These are phyloP conservation scores for Zygogramma bicolorata DNA, from an alignment of 2,888 invertebrate species.

Conservation along the genomic window DNA sequence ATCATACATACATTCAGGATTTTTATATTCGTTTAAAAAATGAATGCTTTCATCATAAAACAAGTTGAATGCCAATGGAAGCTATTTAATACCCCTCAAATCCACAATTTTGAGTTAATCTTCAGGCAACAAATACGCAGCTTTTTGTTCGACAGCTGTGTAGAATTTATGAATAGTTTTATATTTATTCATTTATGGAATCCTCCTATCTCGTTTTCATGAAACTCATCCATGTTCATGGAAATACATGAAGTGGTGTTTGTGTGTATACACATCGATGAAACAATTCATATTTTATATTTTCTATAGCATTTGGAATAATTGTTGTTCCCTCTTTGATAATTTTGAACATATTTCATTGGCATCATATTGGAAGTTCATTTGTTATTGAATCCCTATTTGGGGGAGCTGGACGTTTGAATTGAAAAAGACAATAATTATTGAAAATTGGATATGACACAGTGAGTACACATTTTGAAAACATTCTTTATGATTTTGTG, in stretches of 20 bases:
- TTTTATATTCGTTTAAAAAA: neutral
- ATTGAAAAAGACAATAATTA: no score
- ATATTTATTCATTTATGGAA: conserved; percentile 19
- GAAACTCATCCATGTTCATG: neutral
- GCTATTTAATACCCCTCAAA: neutral
- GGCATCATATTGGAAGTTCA: neutral
- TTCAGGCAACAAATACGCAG: neutral
- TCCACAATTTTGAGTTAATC: neutral
- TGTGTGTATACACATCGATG: neutral
- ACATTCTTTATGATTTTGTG: no score
- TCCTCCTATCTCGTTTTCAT: conserved; percentile 12
- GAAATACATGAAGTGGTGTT: neutral
- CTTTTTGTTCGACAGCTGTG: neutral
- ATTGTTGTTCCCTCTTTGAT: no score
- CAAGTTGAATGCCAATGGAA: neutral
- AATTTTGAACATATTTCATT: no score
- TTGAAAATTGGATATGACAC: no score
- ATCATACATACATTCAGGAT: no score
- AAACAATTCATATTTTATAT: neutral
- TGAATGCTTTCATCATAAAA: neutral
- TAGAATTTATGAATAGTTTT: conserved; percentile 6
- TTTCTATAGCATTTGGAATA: neutral
- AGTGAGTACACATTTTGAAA: no score
- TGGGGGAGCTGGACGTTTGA: no score
- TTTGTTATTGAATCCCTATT: no score